phyloP scores from a whole-genome alignment of 2,113 vertebrate genomes.

The Dryoscopus gambensis region DNA sequence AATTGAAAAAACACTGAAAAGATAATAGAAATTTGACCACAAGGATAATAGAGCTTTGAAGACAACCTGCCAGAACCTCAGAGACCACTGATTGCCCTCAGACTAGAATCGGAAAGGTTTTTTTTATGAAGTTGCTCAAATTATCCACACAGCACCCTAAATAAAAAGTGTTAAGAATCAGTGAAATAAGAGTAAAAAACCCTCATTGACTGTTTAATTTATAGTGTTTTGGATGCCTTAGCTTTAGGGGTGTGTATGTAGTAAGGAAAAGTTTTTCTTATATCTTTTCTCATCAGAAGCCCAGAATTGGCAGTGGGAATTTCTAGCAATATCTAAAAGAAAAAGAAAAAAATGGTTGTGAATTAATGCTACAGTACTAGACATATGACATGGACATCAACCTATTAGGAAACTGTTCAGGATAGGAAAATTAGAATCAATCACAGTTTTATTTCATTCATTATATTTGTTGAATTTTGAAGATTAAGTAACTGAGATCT shows the following conservation, averaged over 20 bases:
- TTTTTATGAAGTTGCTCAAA: not conserved
- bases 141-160: not conserved
- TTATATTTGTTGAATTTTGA: not conserved
- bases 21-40: not conserved
- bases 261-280: not conserved
- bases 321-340: not conserved
- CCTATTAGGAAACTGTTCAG: not conserved
- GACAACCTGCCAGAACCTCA: not conserved
- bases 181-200: not conserved
- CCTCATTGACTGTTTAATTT: not conserved
- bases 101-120: not conserved
- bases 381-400: not conserved
- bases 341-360: not conserved
- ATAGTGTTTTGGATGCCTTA: not conserved
- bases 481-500: not conserved
- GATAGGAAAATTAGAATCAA: not conserved
- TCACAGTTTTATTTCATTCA: not conserved
- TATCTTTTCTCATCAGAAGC: not conserved
- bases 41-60: not conserved
- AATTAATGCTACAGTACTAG: not conserved
- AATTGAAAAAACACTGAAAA: conserved; percentile 17
- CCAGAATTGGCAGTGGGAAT: not conserved
- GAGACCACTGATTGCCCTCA: not conserved
- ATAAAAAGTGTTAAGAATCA: not conserved
- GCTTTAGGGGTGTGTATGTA: not conserved